Percentiles rank a stretch among this genome's conserved stretches.
Evolutionary conservation across 2,797 vertebrate genomes (phyloP).

Genomic region (Amniataba percoides): DNA sequence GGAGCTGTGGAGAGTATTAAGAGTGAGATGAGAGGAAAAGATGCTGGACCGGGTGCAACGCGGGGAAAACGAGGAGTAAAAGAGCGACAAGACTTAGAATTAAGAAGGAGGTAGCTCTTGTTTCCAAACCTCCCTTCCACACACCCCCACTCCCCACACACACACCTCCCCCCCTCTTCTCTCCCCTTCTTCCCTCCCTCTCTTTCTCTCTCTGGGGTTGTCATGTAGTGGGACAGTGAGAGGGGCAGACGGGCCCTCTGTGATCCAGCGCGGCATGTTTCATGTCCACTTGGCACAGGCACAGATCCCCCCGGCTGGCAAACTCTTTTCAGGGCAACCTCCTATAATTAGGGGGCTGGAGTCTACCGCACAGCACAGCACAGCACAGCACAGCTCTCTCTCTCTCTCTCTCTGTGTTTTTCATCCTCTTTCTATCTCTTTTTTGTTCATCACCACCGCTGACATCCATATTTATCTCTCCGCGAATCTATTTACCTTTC

Average conservation of each 20-base stretch:
- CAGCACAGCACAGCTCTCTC: slow-evolving; percentile 71
- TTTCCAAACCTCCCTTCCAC: slow-evolving; percentile 56
- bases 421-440: slow-evolving; percentile 42
- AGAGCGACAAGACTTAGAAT: slow-evolving; percentile 58
- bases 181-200: slow-evolving; percentile 24
- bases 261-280: slow-evolving; percentile 87
- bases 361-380: slow-evolving; percentile 78
- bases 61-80: slow-evolving; percentile 50
- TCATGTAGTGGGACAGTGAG: slow-evolving; percentile 80
- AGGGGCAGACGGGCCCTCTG: slow-evolving; percentile 84
- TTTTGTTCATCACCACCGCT: slow-evolving; percentile 44
- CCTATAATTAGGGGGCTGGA: slow-evolving; percentile 88
- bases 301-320: slow-evolving; percentile 85
- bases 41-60: slow-evolving; percentile 30
- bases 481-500: slow-evolving; percentile 23
- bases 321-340: slow-evolving; percentile 88
- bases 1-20: slow-evolving; percentile 14
- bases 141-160: slow-evolving; percentile 25
- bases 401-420: slow-evolving; percentile 44
- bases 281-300: slow-evolving; percentile 87
- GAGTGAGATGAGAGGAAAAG: slow-evolving; percentile 19
- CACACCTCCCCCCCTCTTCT: background rate
- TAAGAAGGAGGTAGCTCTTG: slow-evolving; percentile 60
- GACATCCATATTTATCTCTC: slow-evolving; percentile 47
- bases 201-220: slow-evolving; percentile 71